Conservation (phyloP, 1,140 invertebrate species). For the Goniozus legneri region DNA sequence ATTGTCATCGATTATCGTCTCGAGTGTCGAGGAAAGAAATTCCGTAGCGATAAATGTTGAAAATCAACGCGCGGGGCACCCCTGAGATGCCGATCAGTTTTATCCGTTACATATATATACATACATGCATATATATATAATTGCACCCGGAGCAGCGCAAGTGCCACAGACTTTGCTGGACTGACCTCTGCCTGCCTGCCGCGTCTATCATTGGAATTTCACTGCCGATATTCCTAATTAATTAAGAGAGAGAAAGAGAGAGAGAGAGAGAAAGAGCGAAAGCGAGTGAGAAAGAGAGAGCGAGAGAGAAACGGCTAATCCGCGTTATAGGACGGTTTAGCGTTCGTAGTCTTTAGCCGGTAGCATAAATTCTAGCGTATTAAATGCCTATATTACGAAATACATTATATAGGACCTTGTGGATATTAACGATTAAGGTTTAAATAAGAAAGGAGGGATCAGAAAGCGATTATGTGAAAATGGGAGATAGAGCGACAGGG, state of each 20-base stretch:
- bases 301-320: too few species aligned
- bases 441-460: too few species aligned
- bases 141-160: conserved; percentile 37
- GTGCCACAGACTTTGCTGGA: conserved; percentile 40
- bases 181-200: conserved; percentile 39
- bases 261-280: not conserved
- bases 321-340: conserved; percentile 10
- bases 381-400: conserved; percentile 24
- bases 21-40: too few species aligned
- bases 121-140: conserved; percentile 10
- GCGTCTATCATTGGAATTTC: conserved; percentile 55
- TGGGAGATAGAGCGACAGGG: too few species aligned
- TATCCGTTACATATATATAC: conserved; percentile 13
- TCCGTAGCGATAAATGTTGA: too few species aligned
- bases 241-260: conserved; percentile 30
- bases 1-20: too few species aligned
- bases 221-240: conserved; percentile 57
- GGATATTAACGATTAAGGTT: conserved; percentile 16
- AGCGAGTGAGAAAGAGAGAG: not conserved
- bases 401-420: conserved; percentile 17
- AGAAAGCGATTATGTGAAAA: too few species aligned
- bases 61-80: conserved; percentile 45
- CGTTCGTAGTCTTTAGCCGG: conserved; percentile 15
- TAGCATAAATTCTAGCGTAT: conserved; percentile 10
- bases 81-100: conserved; percentile 34